Evolutionary conservation across 1,140 invertebrate species (phyloP).

Genomic region (Mizuhopecten yessoensis): DNA sequence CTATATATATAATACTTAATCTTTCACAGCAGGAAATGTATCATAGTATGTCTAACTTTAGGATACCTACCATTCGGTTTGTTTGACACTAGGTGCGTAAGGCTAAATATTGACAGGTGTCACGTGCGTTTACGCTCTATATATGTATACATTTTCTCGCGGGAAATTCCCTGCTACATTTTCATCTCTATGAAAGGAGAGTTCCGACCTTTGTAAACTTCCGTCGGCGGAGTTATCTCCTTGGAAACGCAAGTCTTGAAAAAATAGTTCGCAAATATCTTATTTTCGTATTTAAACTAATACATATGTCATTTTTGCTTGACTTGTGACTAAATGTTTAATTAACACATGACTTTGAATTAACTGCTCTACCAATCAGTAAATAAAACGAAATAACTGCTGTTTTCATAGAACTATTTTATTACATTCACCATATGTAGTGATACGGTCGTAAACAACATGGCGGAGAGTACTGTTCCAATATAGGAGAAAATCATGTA

Average conservation of each 20-base stretch:
- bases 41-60: no score
- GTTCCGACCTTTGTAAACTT: conserved; percentile 1
- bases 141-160: background rate
- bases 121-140: background rate
- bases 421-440: background rate
- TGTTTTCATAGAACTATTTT: conserved; percentile 50
- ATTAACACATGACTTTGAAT: no score
- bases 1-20: no score
- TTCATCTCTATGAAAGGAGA: conserved; percentile 1
- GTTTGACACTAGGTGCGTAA: no score
- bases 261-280: background rate
- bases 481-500: conserved; percentile 12
- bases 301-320: no score
- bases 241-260: conserved; percentile 49
- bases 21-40: no score
- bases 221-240: conserved; percentile 54
- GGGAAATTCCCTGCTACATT: background rate
- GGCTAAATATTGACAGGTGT: no score
- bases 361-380: background rate
- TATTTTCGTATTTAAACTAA: background rate
- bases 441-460: conserved; percentile 70
- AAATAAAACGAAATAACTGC: background rate
- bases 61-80: no score
- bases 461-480: conserved; percentile 64
- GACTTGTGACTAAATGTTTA: no score